These are phyloP conservation scores for Spisula solida DNA, from an alignment of 2,888 invertebrate species.

Conservation along the genomic window DNA sequence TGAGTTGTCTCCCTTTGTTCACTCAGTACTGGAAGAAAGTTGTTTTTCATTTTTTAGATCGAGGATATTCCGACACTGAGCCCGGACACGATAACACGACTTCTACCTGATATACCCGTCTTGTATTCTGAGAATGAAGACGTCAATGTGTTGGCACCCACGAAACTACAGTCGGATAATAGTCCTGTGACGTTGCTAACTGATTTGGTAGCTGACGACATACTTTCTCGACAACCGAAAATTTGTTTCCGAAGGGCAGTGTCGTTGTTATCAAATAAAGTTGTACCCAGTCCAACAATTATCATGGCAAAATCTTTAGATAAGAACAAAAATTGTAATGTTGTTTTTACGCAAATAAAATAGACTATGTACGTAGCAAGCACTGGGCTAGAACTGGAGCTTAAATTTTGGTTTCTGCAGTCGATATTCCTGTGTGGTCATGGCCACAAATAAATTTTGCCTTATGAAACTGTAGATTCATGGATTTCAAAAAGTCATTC, in stretches of 20 bases:
- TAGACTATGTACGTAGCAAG: neutral
- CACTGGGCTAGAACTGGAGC: neutral
- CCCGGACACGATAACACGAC: neutral
- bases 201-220: conserved; percentile 59
- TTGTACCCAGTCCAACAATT: conserved; percentile 40
- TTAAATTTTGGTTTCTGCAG: too few relatives aligned
- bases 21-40: too few relatives aligned
- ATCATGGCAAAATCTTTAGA: neutral
- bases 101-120: neutral
- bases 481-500: too few relatives aligned
- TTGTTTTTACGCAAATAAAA: conserved; percentile 31
- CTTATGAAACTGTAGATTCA: too few relatives aligned
- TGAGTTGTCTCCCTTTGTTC: neutral
- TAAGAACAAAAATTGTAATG: conserved; percentile 30
- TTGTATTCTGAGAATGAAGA: neutral
- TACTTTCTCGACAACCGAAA: conserved; percentile 48
- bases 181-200: conserved; percentile 57
- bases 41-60: neutral
- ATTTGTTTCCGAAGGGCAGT: conserved; percentile 49
- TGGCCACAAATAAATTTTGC: too few relatives aligned
- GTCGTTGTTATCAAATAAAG: conserved; percentile 51
- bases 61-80: conserved; percentile 28
- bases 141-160: neutral
- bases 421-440: too few relatives aligned
- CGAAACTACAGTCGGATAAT: conserved; percentile 8